Evolutionary conservation across 2,888 invertebrate species (phyloP), one percentile per base, ranked within the genome.

Genomic region (Disparrhopalites patrizii): DNA sequence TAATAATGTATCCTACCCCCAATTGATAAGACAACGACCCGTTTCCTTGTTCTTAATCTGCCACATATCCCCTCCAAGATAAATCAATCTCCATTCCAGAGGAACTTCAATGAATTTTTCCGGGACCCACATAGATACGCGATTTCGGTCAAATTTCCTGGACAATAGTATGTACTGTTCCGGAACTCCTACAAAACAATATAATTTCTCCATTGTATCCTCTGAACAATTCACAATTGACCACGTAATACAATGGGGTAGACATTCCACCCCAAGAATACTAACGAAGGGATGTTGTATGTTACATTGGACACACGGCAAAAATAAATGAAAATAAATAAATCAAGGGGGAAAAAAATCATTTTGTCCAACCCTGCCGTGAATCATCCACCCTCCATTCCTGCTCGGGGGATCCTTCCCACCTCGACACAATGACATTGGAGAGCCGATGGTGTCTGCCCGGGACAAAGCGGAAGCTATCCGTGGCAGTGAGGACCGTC

Each of bases 21-120:
- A 63, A 25, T 63, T 63, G 27, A 55, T 56, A 2, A 63, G 33
- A 40, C 63, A 63, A 20, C 40, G 55, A n/a, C 38, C 40, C 1
- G 63, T 63, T 30, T 63, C 63, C 30, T 63, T 63, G 20, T 63
- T 63, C 20, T 63, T 55, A 30, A 63, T 13, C 20, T 63, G 63
- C 63, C 63, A 63, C 40, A 55, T 55, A 15, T 56, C 56, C 18
- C 31, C 55, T 25, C 63, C 63, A 4, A 63, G 56, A 18, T 63
- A 63, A 25, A 50, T 31, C 7, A 63, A 25, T 20, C 27, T 28
- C 63, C 63, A 63, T 47, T 63, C 63, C 15, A 20, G 43, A 3
- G 63, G 56, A 30, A 56, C 55, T 31, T 64, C 64, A 31, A 47
- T 31, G 30, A 64, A 64, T 31, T 50, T 55, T 31, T 56, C 55